phyloP scores from a whole-genome alignment of 2,797 vertebrate genomes.

The Cephalopachus bancanus region DNA sequence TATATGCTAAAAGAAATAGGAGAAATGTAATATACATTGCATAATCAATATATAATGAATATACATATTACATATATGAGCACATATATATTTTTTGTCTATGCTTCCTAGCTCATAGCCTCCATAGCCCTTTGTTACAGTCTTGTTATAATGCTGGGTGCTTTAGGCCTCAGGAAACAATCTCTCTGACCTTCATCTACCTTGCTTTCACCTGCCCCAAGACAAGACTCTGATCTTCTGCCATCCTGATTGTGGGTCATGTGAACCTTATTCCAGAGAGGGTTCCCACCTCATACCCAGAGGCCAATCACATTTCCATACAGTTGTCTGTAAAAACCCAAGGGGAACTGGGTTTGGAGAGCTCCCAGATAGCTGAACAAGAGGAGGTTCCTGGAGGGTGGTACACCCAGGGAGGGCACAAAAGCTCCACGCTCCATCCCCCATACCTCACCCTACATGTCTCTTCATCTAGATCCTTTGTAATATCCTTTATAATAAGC shows the following conservation, averaged over 20 bases:
- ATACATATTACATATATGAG: too few relatives aligned
- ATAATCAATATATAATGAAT: too few relatives aligned
- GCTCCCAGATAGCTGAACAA: background rate
- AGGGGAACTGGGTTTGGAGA: background rate
- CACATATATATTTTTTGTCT: background rate
- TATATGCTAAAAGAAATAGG: too few relatives aligned
- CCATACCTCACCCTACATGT: background rate
- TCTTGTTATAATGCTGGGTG: background rate
- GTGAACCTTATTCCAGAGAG: background rate
- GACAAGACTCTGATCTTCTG: background rate
- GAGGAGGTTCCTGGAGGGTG: background rate
- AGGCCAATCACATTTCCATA: background rate
- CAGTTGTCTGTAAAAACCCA: background rate
- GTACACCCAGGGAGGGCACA: background rate
- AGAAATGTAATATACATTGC: too few relatives aligned
- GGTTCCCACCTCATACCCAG: background rate
- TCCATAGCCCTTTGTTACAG: background rate
- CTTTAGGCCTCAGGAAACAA: background rate
- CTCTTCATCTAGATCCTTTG: background rate
- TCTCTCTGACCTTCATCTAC: background rate
- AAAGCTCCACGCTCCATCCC: background rate
- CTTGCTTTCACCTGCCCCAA: background rate
- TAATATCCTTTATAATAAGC: background rate
- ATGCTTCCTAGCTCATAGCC: background rate
- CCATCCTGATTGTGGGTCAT: background rate